Evolutionary conservation across 2,797 vertebrate species (phyloP), one percentile per base, ranked within the genome.

Genomic region (Syngnathus rostellatus): DNA sequence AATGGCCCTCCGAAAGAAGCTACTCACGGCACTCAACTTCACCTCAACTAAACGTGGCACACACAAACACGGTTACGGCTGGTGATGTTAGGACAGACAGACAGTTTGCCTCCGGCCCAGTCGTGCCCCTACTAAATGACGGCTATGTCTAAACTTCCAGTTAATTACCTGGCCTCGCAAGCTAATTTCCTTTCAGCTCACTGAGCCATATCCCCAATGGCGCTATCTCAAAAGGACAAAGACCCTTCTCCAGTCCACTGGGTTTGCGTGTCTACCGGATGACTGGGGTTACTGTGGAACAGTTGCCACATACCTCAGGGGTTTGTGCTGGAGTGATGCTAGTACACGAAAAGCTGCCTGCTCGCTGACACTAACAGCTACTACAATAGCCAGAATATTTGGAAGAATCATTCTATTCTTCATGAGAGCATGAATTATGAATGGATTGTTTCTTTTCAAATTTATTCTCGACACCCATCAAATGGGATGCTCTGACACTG

Each of bases 101-200:
- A 74, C 71, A 75, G 70, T 70, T 76, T 71, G 83, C 83, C 81
- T 37, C 62, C 64, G 79, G 85, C 74, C 65, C 71, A 14, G 71
- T 21, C 45, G 72, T 81, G 74, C 71, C 78, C 77, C 64, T 74
- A 64, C 23, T 66, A 78, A 72, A 75, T 75, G 76, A 77, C 76
- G 82, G 74, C 77, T 62, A 46, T 45, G 62, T 63, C 79, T 86
- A 71, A 78, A 77, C 82, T 85, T 85, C 75, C 79, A 85, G 78
- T 84, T 88, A 88, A 88, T 88, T 88, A 87, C 81, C 81, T 87
- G 82, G 76, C 79, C 75, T 79, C 45, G 83, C 75, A 23, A 80
- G 74, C 77, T 85, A 72, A 81, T 83, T 86, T 81, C 77, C 83
- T 83, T 79, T 85, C 81, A 71, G 81, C 78, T 83, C 81, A 80